phyloP scores from a whole-genome alignment of 2,888 invertebrate genomes.

The Acanthopleura granulata region DNA sequence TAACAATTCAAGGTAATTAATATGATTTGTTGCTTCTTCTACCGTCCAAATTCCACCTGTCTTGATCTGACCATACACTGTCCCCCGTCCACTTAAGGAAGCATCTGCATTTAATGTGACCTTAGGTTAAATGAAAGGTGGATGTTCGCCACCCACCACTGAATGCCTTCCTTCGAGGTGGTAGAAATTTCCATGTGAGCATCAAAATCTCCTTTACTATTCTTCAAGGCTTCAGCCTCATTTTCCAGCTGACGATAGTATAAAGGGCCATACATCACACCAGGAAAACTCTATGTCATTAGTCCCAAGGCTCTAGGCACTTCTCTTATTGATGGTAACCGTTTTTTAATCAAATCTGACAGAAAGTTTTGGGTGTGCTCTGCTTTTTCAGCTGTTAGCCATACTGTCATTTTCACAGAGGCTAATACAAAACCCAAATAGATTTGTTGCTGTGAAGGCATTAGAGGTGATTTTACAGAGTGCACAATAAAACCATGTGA shows the following conservation, averaged over 20 bases:
- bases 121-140: background rate
- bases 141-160: slow-evolving; percentile 20
- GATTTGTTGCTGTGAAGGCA: slow-evolving; percentile 9
- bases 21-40: slow-evolving; percentile 12
- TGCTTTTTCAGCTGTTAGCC: slow-evolving; percentile 18
- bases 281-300: slow-evolving; percentile 21
- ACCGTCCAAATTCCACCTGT: slow-evolving; percentile 17
- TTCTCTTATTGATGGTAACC: slow-evolving; percentile 1
- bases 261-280: slow-evolving; percentile 19
- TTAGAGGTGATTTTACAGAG: slow-evolving; percentile 19
- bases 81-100: slow-evolving; percentile 18
- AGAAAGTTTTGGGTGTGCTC: background rate
- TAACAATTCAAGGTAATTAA: slow-evolving; percentile 5
- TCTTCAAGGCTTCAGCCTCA: background rate
- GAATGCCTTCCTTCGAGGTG: background rate
- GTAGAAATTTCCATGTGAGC: background rate
- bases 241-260: slow-evolving; percentile 22
- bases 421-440: slow-evolving; percentile 21
- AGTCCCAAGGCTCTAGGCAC: slow-evolving; percentile 16
- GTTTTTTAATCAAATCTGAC: background rate
- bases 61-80: background rate
- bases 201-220: slow-evolving; percentile 18
- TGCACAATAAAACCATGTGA: slow-evolving; percentile 16
- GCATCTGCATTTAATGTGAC: slow-evolving; percentile 22
- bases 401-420: slow-evolving; percentile 19